Evolutionary conservation across 2,113 vertebrate species (phyloP).

Genomic region (Elephantulus edwardii): DNA sequence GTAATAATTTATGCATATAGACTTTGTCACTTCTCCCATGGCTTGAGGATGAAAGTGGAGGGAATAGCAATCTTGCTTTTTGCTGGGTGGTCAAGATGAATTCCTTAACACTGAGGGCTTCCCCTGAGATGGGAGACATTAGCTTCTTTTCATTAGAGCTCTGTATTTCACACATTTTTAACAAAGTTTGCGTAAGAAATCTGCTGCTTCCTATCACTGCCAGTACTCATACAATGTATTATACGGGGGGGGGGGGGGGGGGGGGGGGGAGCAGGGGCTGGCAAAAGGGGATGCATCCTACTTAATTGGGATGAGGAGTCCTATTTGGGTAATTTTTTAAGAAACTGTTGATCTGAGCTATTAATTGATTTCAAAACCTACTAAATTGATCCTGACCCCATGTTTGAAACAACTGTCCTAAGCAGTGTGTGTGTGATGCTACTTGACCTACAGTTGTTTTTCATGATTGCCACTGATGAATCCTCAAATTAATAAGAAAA

Average conservation of each 20-base stretch:
- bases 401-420: background rate
- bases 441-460: background rate
- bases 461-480: background rate
- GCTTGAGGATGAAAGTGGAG: background rate
- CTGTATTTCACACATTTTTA: constrained; percentile 33
- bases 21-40: background rate
- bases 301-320: too few species aligned
- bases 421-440: background rate
- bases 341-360: background rate
- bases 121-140: background rate
- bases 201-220: background rate
- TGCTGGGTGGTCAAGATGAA: background rate
- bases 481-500: background rate
- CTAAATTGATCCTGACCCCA: constrained; percentile 17
- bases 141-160: background rate
- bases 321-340: background rate
- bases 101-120: background rate
- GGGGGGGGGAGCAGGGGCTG: too few species aligned
- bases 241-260: too few species aligned
- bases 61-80: background rate
- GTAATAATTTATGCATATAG: background rate
- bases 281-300: too few species aligned
- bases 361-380: constrained; percentile 22
- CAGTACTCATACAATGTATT: background rate
- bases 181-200: background rate